Percentiles rank a stretch among this genome's conserved stretches.
Conservation (phyloP, 2,888 invertebrate genomes). For the Eurytoma adleriae region DNA sequence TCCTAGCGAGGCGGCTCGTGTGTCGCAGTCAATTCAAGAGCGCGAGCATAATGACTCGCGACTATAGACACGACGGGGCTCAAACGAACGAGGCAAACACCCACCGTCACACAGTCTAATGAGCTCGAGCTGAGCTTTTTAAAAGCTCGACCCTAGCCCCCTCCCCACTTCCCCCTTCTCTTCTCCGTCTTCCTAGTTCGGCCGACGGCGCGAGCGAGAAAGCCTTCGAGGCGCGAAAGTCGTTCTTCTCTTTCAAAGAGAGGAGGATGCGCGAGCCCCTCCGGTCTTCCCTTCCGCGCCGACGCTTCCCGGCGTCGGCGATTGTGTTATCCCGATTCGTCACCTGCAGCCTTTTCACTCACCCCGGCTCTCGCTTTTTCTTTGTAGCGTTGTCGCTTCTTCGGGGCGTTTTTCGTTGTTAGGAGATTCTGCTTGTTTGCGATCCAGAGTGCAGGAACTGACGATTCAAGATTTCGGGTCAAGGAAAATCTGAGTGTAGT, state of each 20-base stretch:
- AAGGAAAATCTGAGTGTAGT: no score
- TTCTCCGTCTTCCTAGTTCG: neutral
- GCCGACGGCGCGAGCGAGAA: no score
- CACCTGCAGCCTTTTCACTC: neutral
- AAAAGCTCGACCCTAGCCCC: neutral
- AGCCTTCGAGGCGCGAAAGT: no score
- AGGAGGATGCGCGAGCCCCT: neutral
- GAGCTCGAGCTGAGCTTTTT: neutral
- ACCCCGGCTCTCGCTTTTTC: no score
- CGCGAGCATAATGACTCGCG: slow-evolving; percentile 23
- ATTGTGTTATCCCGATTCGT: slow-evolving; percentile 1
- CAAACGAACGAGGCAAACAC: slow-evolving; percentile 12
- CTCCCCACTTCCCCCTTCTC: neutral
- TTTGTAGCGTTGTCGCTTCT: no score
- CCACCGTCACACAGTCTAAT: neutral
- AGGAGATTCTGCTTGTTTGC: no score
- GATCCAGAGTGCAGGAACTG: no score
- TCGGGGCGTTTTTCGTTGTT: no score
- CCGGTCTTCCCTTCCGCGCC: slow-evolving; percentile 16
- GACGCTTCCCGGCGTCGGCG: neutral
- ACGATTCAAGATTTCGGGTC: no score
- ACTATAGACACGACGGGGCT: neutral
- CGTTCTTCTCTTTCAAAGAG: no score
- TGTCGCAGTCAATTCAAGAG: slow-evolving; percentile 26
- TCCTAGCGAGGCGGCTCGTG: neutral